A percentile compares a stretch with the other conserved stretches of the same genome.
These are phyloP conservation scores for Diadegma fenestrale DNA, from an alignment of 2,888 invertebrate genomes.

Conservation along the genomic window DNA sequence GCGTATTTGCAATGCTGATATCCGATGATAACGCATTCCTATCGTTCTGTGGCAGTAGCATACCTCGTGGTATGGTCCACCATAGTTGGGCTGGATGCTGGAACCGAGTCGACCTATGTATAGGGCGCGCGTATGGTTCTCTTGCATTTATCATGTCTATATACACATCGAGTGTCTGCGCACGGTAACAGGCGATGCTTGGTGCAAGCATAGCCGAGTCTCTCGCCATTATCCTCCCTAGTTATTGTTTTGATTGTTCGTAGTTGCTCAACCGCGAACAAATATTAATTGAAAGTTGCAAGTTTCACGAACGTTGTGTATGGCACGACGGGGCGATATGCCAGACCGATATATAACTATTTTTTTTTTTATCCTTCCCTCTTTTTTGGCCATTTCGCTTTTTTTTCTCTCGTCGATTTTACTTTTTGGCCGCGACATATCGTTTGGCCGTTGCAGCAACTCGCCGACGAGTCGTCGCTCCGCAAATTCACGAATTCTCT, in stretches of 20 bases:
- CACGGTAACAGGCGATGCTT: conserved; percentile 9
- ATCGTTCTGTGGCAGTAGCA: conserved; percentile 70
- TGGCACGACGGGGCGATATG: conserved; percentile 35
- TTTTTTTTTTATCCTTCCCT: conserved; percentile 7
- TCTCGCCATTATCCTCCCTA: conserved; percentile 70
- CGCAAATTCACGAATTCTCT: conserved; percentile 46
- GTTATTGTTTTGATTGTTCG: conserved; percentile 77
- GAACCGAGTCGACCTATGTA: conserved; percentile 27
- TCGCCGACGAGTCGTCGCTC: conserved; percentile 35
- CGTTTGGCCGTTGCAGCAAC: conserved; percentile 39
- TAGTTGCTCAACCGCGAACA: conserved; percentile 67
- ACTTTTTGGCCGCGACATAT: conserved; percentile 24
- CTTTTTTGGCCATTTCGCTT: conserved; percentile 8
- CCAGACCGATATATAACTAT: conserved; percentile 42
- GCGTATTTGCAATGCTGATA: conserved; percentile 80
- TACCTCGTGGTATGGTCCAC: conserved; percentile 13
- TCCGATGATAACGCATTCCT: conserved; percentile 80
- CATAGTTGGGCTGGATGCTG: conserved; percentile 15
- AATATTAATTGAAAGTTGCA: conserved; percentile 73
- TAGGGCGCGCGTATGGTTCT: conserved; percentile 2
- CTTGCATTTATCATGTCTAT: neutral
- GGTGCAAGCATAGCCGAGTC: conserved; percentile 9
- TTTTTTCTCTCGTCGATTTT: conserved; percentile 6
- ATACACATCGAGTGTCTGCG: neutral
- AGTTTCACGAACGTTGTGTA: conserved; percentile 49